phyloP scores from a whole-genome alignment of 2,113 vertebrate genomes.

The Hippolais icterina region DNA sequence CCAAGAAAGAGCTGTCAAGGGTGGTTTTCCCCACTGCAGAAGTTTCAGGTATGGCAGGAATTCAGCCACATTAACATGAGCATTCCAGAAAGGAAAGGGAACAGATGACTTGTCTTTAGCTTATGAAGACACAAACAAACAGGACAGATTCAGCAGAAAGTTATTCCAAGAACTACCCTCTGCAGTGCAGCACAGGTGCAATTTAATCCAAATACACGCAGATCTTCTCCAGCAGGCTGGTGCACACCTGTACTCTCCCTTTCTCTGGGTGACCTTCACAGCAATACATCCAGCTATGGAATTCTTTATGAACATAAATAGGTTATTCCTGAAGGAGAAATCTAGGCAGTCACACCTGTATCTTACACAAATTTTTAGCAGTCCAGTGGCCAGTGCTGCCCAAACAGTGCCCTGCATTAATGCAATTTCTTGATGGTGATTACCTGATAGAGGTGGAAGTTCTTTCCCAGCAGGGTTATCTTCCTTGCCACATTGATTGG shows the following conservation, averaged over 20 bases:
- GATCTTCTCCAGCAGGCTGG: background rate
- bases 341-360: background rate
- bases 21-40: background rate
- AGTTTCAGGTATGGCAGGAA: conserved; percentile 38
- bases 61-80: background rate
- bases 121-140: background rate
- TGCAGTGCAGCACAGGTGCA: background rate
- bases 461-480: conserved; percentile 86
- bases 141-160: background rate
- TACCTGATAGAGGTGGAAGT: conserved; percentile 93
- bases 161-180: background rate
- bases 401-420: background rate
- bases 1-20: conserved; percentile 19
- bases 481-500: conserved; percentile 85
- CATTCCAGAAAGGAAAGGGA: background rate
- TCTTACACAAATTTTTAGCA: background rate
- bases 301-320: background rate
- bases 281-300: background rate
- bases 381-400: background rate
- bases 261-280: background rate
- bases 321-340: background rate
- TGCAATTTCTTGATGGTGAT: background rate
- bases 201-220: background rate
- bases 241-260: background rate
- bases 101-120: background rate